Evolutionary conservation across 2,888 invertebrate species (phyloP).

Genomic region (Drosophila putrida): DNA sequence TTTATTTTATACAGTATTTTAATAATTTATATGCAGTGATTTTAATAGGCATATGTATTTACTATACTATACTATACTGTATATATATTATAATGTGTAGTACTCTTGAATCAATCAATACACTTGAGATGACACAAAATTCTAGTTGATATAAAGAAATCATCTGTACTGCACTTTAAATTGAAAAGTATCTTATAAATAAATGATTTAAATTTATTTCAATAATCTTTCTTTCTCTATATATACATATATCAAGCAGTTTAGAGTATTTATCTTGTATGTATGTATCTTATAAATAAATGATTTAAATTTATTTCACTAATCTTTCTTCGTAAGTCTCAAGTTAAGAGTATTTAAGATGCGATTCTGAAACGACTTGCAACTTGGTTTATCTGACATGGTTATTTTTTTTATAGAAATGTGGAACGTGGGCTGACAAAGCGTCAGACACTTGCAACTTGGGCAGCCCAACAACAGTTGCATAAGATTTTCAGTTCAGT

Average conservation of each 20-base stretch:
- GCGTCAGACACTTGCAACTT: constrained; percentile 33
- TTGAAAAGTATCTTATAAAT: background rate
- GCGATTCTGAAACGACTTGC: background rate
- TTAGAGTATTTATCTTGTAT: too few relatives aligned
- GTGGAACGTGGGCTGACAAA: constrained; percentile 52
- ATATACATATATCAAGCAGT: too few relatives aligned
- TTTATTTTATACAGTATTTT: constrained; percentile 2
- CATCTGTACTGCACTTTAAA: too few relatives aligned
- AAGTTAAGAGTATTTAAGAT: constrained; percentile 24
- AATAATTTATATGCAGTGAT: background rate
- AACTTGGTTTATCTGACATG: constrained; percentile 34
- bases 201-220: background rate
- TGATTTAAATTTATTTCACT: background rate
- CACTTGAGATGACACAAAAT: too few relatives aligned
- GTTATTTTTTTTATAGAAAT: too few relatives aligned
- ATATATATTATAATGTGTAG: too few relatives aligned
- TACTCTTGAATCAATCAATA: too few relatives aligned
- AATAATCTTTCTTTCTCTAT: background rate
- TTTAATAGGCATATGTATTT: background rate
- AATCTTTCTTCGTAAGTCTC: background rate
- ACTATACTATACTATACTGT: too few relatives aligned
- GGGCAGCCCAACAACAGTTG: constrained; percentile 47
- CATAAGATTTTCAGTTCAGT: constrained; percentile 49
- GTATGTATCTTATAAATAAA: background rate
- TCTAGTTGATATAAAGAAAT: background rate